Conservation (phyloP, 2,113 vertebrate genomes). For the human region DNA sequence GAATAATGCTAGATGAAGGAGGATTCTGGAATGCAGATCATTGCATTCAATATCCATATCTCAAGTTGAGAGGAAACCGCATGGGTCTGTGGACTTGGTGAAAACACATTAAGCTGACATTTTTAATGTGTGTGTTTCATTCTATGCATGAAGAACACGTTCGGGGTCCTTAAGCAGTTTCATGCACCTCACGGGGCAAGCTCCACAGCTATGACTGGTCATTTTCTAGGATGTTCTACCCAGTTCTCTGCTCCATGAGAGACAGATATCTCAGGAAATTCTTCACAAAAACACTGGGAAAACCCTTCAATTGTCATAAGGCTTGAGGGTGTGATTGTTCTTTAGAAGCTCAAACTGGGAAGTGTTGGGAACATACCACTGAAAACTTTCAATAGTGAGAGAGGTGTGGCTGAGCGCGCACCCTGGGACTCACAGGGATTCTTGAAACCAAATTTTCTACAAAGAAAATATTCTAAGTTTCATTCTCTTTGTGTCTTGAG, state of each 20-base stretch:
- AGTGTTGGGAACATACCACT: rapidly evolving
- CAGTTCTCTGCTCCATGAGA: neutral
- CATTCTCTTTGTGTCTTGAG: neutral
- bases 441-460: too few species aligned
- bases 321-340: neutral
- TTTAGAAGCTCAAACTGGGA: too few species aligned
- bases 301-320: too few species aligned
- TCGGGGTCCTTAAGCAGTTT: too few species aligned
- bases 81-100: too few species aligned
- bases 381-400: neutral
- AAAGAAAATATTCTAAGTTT: neutral
- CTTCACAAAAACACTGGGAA: neutral
- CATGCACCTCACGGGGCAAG: rapidly evolving
- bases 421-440: rapidly evolving
- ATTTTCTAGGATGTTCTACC: neutral
- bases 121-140: rapidly evolving
- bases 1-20: rapidly evolving
- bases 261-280: neutral
- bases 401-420: neutral
- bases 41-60: rapidly evolving
- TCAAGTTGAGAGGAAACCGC: too few species aligned
- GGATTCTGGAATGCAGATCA: rapidly evolving
- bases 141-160: too few species aligned
- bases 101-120: neutral
- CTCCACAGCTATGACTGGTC: neutral